Evolutionary conservation across 1,140 invertebrate species (phyloP), one percentile per base, ranked within the genome.

Genomic region (Lysiphlebus fabarum): DNA sequence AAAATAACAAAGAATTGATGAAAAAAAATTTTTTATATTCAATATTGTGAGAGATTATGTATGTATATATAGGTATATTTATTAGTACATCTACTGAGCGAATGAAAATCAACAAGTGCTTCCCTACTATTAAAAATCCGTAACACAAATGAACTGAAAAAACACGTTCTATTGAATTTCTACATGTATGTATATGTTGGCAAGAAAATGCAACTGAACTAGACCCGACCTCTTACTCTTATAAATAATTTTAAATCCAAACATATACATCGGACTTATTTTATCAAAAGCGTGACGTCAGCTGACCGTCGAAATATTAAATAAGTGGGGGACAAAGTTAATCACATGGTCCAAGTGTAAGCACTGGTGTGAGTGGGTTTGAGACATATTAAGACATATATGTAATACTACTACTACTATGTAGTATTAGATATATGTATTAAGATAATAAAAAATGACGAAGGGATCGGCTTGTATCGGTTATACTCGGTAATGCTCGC

Each of bases 21-120:
- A 40, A 47, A 44, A 33, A 2, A 1, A 26, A 26, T 2, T 2
- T 26, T 26, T 26, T 26, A 26, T 4, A 26, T 26, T 1, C 17
- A 26, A 26, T 26, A 26, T 2, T 26, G 4, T 26, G 17, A 26
- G 4, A 26, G 17, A 26, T 26, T 26, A 26, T 26, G 2, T 26
- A 26, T 2, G 17, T 26, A 26, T 26, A 26, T 26, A 26, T 26
- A 26, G 2, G 4, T 26, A 26, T 26, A 26, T 17, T 1, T 17
- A 17, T 17, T 1, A 1, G 3, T 17, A 17, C 3, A 1, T 26
- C 17, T 26, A 26, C 17, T 4, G 17, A 26, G 4, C 51, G 26
- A 55, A 51, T 67, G 72, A 74, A 76, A 74, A 72, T 76, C 73
- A 75, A 76, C 74, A 75, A 76, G 74, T 76, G 72, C 70, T 57